These are phyloP conservation scores for Mongoloraphidia duomilia DNA, from an alignment of 2,888 invertebrate species.

Conservation along the genomic window DNA sequence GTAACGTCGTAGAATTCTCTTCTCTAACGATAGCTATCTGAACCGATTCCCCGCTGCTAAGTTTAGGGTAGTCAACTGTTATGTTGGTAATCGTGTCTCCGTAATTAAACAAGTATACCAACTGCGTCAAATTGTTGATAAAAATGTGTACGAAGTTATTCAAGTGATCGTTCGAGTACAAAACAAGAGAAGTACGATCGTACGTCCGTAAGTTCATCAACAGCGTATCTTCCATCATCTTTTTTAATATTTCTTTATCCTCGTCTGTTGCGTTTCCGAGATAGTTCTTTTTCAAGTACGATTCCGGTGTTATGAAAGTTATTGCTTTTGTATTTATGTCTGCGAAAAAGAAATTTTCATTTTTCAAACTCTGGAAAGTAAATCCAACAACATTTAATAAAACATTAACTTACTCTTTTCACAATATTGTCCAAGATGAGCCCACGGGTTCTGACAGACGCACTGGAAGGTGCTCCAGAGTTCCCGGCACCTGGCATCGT, in stretches of 20 bases:
- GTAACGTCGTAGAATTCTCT: slow-evolving; percentile 56
- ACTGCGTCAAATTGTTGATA: slow-evolving; percentile 61
- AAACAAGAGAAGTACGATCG: slow-evolving; percentile 61
- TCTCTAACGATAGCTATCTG: slow-evolving; percentile 75
- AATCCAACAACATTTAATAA: background rate
- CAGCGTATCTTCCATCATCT: slow-evolving; percentile 65
- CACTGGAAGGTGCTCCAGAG: slow-evolving; percentile 87
- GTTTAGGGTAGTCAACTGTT: slow-evolving; percentile 56
- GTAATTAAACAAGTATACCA: slow-evolving; percentile 74
- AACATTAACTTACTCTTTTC: slow-evolving; percentile 63
- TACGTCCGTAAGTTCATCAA: slow-evolving; percentile 84
- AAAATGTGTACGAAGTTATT: slow-evolving; percentile 88
- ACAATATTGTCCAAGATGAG: slow-evolving; percentile 79
- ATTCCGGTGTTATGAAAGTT: slow-evolving; percentile 69
- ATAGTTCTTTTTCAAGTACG: slow-evolving; percentile 70
- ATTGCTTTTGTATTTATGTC: slow-evolving; percentile 83
- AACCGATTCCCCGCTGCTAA: slow-evolving; percentile 70
- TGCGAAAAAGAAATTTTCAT: slow-evolving; percentile 27
- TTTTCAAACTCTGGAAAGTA: slow-evolving; percentile 2
- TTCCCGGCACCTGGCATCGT: slow-evolving; percentile 81
- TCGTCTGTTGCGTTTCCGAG: slow-evolving; percentile 44
- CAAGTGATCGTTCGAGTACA: slow-evolving; percentile 84
- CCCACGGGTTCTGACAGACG: slow-evolving; percentile 84
- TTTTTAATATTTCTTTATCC: slow-evolving; percentile 45
- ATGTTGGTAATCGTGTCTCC: slow-evolving; percentile 66